Conservation (phyloP, 1,140 invertebrate species). For the Pseudomyrmex flavicornis region DNA sequence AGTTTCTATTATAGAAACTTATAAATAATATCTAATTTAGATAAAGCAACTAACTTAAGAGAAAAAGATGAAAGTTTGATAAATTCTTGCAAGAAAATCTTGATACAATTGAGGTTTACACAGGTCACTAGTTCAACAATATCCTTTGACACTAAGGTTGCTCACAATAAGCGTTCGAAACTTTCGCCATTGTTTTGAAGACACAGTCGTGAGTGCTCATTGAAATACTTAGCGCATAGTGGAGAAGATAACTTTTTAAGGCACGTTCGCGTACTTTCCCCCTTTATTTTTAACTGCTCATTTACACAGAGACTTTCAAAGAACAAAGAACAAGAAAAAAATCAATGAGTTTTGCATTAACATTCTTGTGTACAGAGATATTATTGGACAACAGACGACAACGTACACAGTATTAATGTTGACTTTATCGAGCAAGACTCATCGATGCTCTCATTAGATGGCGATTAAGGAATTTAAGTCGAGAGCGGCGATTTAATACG, state of each 20-base stretch:
- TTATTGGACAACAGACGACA: no score
- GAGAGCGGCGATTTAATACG: no score
- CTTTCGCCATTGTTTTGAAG: constrained; percentile 51
- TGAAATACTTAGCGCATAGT: constrained; percentile 12
- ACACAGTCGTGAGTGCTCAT: neutral
- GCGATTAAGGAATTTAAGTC: no score
- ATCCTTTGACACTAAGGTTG: constrained; percentile 14
- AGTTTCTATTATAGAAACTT: no score
- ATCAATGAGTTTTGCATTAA: no score
- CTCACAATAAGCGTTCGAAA: constrained; percentile 15
- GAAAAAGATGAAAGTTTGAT: neutral
- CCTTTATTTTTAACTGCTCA: neutral
- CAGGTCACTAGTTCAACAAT: neutral
- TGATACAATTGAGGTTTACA: neutral
- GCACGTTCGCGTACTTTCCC: neutral
- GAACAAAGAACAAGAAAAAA: no score
- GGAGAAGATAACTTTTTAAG: constrained; percentile 22
- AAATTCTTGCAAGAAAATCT: neutral
- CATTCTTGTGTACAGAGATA: no score
- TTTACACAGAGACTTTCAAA: neutral
- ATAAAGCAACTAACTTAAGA: no score
- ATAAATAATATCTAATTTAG: no score
- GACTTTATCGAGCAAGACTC: no score
- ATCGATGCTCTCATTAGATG: no score
- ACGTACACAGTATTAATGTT: no score